Evolutionary conservation across 2,113 vertebrate genomes (phyloP).

Genomic region (Mustela lutreola): DNA sequence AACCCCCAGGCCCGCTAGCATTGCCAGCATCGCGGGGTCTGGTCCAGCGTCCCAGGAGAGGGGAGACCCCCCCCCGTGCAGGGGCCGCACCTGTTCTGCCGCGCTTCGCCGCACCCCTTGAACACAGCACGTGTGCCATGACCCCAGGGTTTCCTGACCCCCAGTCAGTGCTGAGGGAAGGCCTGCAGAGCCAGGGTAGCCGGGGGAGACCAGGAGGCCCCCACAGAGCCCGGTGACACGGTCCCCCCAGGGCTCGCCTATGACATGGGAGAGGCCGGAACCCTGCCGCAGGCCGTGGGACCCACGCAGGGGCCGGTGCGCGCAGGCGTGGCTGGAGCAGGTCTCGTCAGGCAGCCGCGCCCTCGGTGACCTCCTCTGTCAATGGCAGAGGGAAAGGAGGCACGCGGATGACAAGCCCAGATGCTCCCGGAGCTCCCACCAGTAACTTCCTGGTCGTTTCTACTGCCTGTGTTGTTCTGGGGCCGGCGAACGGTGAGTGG

Average conservation of each 20-base stretch:
- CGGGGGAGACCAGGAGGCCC: background rate
- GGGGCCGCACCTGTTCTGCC: rapidly evolving
- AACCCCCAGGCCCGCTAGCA: background rate
- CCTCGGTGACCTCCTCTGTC: background rate
- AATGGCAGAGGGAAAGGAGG: background rate
- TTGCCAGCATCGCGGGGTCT: background rate
- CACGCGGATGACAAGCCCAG: background rate
- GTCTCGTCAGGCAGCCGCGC: rapidly evolving
- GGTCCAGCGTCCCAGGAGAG: background rate
- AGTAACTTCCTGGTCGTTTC: background rate
- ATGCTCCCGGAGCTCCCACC: background rate
- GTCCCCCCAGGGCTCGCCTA: background rate
- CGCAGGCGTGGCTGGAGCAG: background rate
- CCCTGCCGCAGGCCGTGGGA: rapidly evolving
- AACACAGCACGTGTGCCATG: rapidly evolving
- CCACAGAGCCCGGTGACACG: background rate
- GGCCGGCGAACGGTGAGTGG: background rate
- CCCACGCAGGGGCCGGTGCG: rapidly evolving
- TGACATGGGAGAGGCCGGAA: no score
- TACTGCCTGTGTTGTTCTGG: background rate
- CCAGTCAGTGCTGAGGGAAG: no score
- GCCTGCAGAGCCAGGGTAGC: background rate
- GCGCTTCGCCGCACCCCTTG: rapidly evolving
- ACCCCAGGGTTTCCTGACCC: background rate
- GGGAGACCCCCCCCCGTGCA: background rate